Evolutionary conservation across 2,888 invertebrate species (phyloP).

Genomic region (Gastracanthus pulcherrimus): DNA sequence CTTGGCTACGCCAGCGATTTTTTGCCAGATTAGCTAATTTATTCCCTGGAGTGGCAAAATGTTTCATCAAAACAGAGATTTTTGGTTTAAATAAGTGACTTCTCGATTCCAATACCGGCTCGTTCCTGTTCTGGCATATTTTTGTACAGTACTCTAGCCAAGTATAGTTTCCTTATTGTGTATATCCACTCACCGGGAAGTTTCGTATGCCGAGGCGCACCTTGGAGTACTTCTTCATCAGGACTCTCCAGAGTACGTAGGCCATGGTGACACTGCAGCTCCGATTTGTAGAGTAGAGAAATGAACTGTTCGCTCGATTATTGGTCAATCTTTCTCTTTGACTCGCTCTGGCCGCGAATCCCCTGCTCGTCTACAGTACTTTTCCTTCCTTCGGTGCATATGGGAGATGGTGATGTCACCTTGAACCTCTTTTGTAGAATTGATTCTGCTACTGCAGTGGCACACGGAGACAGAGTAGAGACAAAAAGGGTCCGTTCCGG

Average conservation of each 20-base stretch:
- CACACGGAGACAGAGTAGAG: too few relatives aligned
- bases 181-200: conserved; percentile 74
- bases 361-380: conserved; percentile 6
- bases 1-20: too few relatives aligned
- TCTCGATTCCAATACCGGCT: too few relatives aligned
- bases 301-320: background rate
- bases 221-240: conserved; percentile 82
- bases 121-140: too few relatives aligned
- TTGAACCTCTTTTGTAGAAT: background rate
- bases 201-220: conserved; percentile 79
- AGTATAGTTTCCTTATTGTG: too few relatives aligned
- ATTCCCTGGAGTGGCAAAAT: too few relatives aligned
- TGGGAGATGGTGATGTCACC: background rate
- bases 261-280: conserved; percentile 76
- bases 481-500: too few relatives aligned
- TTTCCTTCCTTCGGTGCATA: conserved; percentile 3
- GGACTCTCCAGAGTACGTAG: conserved; percentile 81
- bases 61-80: too few relatives aligned
- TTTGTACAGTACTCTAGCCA: too few relatives aligned
- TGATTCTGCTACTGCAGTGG: too few relatives aligned
- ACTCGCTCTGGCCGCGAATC: background rate
- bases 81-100: too few relatives aligned
- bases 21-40: too few relatives aligned
- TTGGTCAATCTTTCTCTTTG: background rate
- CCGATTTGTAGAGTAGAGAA: background rate